A percentile compares a stretch with the other conserved stretches of the same genome.
Evolutionary conservation across 2,888 invertebrate species (phyloP).

Genomic region (Drosophila histrio): DNA sequence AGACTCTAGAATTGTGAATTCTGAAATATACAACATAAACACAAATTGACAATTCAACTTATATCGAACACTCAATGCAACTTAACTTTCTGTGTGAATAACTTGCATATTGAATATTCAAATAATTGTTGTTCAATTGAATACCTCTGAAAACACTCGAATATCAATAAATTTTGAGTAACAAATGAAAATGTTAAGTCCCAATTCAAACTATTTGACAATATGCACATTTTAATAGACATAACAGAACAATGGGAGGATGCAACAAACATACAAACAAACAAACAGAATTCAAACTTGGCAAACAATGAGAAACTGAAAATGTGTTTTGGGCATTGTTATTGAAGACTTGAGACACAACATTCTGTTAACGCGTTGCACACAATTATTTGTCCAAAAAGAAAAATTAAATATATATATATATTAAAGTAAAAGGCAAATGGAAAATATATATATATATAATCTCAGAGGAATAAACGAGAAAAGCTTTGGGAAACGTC

Average conservation of each 20-base stretch:
- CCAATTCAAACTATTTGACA: constrained; percentile 31
- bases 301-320: neutral
- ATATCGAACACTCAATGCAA: neutral
- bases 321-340: constrained; percentile 7
- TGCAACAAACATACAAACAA: neutral
- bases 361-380: constrained; percentile 9
- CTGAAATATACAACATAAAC: too few species aligned
- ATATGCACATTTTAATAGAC: constrained; percentile 25
- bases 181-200: neutral
- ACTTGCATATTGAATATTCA: constrained; percentile 34
- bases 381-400: constrained; percentile 39
- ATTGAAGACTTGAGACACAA: neutral
- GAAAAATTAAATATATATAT: constrained; percentile 13
- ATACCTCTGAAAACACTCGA: constrained; percentile 27
- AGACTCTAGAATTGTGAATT: too few species aligned
- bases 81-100: neutral
- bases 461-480: constrained; percentile 10
- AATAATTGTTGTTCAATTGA: constrained; percentile 46
- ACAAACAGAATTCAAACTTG: neutral
- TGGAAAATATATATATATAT: neutral
- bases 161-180: constrained; percentile 21
- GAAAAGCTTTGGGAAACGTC: constrained; percentile 18
- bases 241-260: constrained; percentile 6
- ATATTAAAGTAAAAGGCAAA: neutral
- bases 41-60: neutral